Base-by-base conservation (phyloP, 2,888 invertebrate species). In the Diachrysia chrysitis region DNA sequence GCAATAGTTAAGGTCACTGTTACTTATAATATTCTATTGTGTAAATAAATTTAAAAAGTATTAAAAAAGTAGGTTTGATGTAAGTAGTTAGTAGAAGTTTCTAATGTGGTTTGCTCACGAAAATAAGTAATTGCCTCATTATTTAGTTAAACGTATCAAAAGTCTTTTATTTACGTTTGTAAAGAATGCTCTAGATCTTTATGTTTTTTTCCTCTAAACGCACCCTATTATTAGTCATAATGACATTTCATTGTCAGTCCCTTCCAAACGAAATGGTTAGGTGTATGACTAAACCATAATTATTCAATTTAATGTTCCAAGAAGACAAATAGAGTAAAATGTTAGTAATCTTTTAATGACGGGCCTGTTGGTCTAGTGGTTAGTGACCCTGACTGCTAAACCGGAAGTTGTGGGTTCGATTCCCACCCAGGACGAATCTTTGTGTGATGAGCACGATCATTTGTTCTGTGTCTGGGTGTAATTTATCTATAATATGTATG, bases 231-330 rank as follows among this genome's bases (percentile, higher is more conserved):
- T 79, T 81, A 81, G 57, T 80, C 79, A 80, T 81, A 78, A 78
- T 67, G 66, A 78, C 73, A 78, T 72, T 72, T 75, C 65, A 79
- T 65, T 79, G 79, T 75, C 72, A 72, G 76, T 54, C 65, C 73
- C 67, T 83, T 83, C n/a, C 81, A 75, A 76, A 74, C 60, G 68
- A 76, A 82, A 68, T 55, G 64, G 58, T 79, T 79, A 76, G 56
- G 35, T 66, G 69, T 12, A 62, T 82, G 82, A 82, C 73, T 80
- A 78, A 79, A 59, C 46, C 37, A 42, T 66, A 71, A 75, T 78
- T 53, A 79, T 69, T 67, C 61, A 66, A 81, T 73, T 79, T 53
- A 61, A 48, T 7, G 42, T 79, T 69, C 67, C 58, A 56, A 63
- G 69, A 66, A 76, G 51, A 53, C 32, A 53, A 60, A 42, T 29